Base-by-base conservation (phyloP, 1,140 invertebrate genomes). In the Holcopasites calliopsidis region DNA sequence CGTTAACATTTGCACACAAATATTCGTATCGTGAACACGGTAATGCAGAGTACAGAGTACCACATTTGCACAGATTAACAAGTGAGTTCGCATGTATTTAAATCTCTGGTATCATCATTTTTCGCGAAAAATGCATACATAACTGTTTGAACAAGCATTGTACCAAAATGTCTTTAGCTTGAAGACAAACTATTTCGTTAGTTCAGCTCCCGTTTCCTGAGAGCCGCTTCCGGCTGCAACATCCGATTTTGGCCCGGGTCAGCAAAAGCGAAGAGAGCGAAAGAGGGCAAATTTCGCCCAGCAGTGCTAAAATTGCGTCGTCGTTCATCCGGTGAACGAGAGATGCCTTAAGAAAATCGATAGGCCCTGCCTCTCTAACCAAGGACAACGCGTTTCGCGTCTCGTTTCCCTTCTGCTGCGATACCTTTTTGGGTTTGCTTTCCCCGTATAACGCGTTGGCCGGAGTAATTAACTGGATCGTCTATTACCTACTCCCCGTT, bases 321-420 rank as follows among this genome's bases (percentile, higher is more conserved):
- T 64, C n/a, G n/a, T 4, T 54, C 50, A 54, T 70, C 26, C 54
- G 21, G 38, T n/a, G 52, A 31, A 55, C 28, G 26, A 66, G 50
- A 49, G 18, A 35, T 49, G 44, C 44, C 40, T 60, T 50, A 50
- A 49, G 68, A 60, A 60, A 60, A 71, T 71, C 68, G 68, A 71
- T 71, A 71, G 33, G 6, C 55, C 21, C 44, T 26, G 33, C 10
- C 33, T 58, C 10, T n/a, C n/a, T 33, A 16, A 38, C 35, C 68
- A 71, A 71, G 42, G 68, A 35, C 68, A 35, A n/a, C 33, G 35
- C 13, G 21, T 10, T 11, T 38, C 38, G 11, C 21, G 10, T 3
- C 38, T 31, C 28, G 3, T 1, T 16, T 35, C 44, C 18, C 5
- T 4, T 61, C 13, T 21, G 18, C 0, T 11, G 28, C 23, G 2